A percentile compares a stretch with the other conserved stretches of the same genome.
Evolutionary conservation across 2,113 vertebrate species (phyloP).

Genomic region (Gadus macrocephalus): DNA sequence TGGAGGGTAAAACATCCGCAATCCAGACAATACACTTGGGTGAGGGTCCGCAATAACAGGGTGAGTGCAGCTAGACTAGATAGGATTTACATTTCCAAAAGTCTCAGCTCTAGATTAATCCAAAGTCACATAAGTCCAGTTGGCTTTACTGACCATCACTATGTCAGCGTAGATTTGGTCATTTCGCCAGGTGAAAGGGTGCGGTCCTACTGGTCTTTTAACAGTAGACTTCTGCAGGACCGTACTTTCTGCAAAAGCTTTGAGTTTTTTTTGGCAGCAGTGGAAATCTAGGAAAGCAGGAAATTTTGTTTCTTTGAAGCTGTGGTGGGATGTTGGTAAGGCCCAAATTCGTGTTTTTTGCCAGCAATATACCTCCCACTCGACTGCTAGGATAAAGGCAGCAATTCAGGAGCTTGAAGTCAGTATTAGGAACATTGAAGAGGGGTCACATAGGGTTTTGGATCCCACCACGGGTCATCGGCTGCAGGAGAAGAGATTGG

Average conservation of each 20-base stretch:
- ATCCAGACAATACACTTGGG: too few species aligned
- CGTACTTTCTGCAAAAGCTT: neutral
- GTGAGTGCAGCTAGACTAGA: too few species aligned
- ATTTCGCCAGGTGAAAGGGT: neutral
- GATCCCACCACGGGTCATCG: too few species aligned
- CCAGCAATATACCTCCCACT: neutral
- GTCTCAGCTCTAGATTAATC: neutral
- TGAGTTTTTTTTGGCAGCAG: neutral
- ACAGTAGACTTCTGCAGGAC: neutral
- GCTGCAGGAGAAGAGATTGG: neutral
- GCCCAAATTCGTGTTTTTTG: neutral
- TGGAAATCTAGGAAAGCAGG: neutral
- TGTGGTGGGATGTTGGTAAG: neutral
- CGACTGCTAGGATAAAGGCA: neutral
- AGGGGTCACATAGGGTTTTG: too few species aligned
- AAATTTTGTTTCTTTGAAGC: neutral
- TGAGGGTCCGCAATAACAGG: too few species aligned
- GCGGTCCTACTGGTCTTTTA: neutral
- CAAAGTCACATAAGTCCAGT: neutral
- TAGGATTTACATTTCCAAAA: too few species aligned
- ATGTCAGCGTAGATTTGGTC: neutral
- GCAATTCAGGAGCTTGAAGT: neutral
- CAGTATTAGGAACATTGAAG: neutral
- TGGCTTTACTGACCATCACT: conserved; percentile 7
- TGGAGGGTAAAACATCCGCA: too few species aligned